Base-by-base conservation (phyloP, 35 echinoderm and acorn worm genomes). In the Ptychodera flava region DNA sequence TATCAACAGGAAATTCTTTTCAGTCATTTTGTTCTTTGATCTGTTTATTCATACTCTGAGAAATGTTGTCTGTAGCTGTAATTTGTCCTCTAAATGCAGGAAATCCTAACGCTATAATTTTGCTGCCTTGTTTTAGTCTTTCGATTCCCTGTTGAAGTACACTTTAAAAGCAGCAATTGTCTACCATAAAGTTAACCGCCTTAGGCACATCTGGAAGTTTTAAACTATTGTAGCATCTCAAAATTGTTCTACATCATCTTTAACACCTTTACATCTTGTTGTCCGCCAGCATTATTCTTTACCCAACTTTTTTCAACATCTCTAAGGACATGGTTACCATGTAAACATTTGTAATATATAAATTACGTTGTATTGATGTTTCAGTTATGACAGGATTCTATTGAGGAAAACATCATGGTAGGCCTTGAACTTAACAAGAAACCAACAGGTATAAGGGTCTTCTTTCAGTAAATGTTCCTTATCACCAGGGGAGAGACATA, bases 61-160 rank as follows among this genome's bases (percentile, higher is more conserved):
- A 27, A 78, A 87, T 87, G 64, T 87, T 87, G n/a, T 87, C 78
- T 0, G 85, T 87, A 34, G 85, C 85, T 29, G 85, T 87, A 31
- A 31, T 0, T 29, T 87, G 16, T 30, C 77, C 77, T 32, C 32
- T 1, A n/a, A 87, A 87, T 33, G 77, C 85, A 12, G 85, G 38
- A 35, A 87, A 87, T n/a, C 1, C 34, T 16, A 34, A 27, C 30
- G 85, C 34, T 15, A 87, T 1, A 78, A 78, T 15, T 22, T 77
- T 77, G 12, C 38, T n/a, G 15, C 31, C 52, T 32, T 87, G 85
- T 16, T 87, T 15, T 33, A 35, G 1, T 14, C 1, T 12, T 34
- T 87, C 64, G 78, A 35, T 22, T 87, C 6, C 14, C 31, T 78
- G 31, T 87, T 16, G 36, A 87, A 87, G 64, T 87, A 87, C 77